Percentiles rank a stretch among this genome's conserved stretches.
phyloP scores from a whole-genome alignment of 2,113 vertebrate genomes.

The Shinisaurus crocodilurus region DNA sequence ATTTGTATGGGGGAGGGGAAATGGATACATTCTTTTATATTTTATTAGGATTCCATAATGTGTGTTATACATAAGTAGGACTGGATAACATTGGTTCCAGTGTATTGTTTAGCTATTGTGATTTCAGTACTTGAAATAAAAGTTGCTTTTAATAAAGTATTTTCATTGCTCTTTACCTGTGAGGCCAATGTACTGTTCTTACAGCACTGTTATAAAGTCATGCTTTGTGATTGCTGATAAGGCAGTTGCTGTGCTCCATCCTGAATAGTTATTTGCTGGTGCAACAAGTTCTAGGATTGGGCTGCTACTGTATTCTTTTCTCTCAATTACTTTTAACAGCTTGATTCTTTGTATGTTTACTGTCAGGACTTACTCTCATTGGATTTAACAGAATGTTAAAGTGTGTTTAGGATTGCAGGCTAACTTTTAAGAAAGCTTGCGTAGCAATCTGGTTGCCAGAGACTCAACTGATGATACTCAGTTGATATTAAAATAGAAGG shows the following conservation, averaged over 20 bases:
- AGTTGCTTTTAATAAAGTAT: neutral
- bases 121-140: neutral
- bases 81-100: neutral
- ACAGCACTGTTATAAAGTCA: neutral
- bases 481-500: neutral
- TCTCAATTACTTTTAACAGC: neutral
- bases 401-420: neutral
- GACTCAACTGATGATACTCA: neutral
- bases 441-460: neutral
- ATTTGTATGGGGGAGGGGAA: neutral
- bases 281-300: neutral
- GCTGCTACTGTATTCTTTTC: neutral
- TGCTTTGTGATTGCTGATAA: neutral
- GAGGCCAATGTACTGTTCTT: neutral
- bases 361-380: neutral
- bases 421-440: neutral
- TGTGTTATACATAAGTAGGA: neutral
- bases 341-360: neutral
- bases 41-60: neutral
- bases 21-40: neutral
- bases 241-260: neutral
- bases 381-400: neutral
- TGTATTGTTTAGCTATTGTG: neutral
- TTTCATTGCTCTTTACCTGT: neutral
- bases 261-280: neutral